Percentiles rank a stretch among this genome's conserved stretches.
phyloP scores from a whole-genome alignment of 2,888 invertebrate genomes.

The Cremastinae sp. region DNA sequence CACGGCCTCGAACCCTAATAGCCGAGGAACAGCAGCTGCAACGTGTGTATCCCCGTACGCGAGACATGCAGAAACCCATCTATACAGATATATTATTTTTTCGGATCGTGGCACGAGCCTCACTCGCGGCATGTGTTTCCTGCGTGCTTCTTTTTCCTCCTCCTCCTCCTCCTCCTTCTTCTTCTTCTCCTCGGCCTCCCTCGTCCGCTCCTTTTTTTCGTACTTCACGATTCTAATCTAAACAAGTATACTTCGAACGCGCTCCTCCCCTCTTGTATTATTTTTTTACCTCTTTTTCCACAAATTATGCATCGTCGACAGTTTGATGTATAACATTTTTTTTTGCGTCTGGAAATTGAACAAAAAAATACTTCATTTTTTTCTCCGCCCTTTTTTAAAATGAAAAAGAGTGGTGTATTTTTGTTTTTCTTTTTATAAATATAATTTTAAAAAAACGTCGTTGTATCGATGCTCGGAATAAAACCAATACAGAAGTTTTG shows the following conservation, averaged over 20 bases:
- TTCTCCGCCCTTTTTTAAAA: too few relatives aligned
- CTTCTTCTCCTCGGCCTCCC: conserved; percentile 14
- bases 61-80: conserved; percentile 53
- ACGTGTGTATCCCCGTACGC: conserved; percentile 50
- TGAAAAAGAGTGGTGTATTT: too few relatives aligned
- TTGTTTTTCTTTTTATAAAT: too few relatives aligned
- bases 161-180: conserved; percentile 55
- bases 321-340: conserved; percentile 14
- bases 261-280: neutral
- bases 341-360: neutral
- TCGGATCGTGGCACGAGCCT: conserved; percentile 77
- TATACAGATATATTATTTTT: conserved; percentile 29
- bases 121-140: conserved; percentile 75
- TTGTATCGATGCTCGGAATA: too few relatives aligned
- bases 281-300: neutral
- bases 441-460: too few relatives aligned
- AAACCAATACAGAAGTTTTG: too few relatives aligned
- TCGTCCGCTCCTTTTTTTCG: conserved; percentile 48
- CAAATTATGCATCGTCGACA: conserved; percentile 2
- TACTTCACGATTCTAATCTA: conserved; percentile 29
- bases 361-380: too few relatives aligned
- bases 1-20: conserved; percentile 51
- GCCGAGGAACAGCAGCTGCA: conserved; percentile 65
- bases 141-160: conserved; percentile 53
- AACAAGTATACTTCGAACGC: conserved; percentile 16